These are phyloP conservation scores for Lithophane semibrunnea DNA, from an alignment of 2,888 invertebrate genomes.

Conservation along the genomic window DNA sequence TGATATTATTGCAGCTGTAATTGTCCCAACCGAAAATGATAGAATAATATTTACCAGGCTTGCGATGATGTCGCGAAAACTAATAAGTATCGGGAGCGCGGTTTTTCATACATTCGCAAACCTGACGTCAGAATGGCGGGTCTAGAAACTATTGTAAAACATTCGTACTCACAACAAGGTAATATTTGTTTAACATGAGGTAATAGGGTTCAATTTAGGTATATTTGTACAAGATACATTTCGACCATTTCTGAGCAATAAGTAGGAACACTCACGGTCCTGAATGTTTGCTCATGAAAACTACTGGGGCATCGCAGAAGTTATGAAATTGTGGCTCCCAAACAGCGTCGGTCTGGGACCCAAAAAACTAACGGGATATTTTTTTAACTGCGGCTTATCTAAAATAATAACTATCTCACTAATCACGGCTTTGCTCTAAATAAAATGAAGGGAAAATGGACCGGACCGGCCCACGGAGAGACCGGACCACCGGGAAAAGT, in stretches of 20 bases:
- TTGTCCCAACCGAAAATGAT: not conserved
- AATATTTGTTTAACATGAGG: not conserved
- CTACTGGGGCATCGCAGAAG: not conserved
- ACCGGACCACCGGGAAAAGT: too few relatives aligned
- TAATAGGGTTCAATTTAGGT: not conserved
- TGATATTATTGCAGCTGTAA: constrained; percentile 8
- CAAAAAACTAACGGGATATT: too few relatives aligned
- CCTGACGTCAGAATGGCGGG: not conserved
- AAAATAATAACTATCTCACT: too few relatives aligned
- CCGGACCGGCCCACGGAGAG: too few relatives aligned
- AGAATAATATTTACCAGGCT: not conserved
- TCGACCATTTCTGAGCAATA: not conserved
- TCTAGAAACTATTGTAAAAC: not conserved
- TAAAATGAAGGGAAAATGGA: too few relatives aligned
- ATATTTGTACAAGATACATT: not conserved
- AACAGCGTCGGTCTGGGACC: too few relatives aligned
- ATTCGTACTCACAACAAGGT: not conserved
- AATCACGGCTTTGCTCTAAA: too few relatives aligned
- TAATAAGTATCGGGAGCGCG: too few relatives aligned
- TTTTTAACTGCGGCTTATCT: too few relatives aligned
- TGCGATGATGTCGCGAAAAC: not conserved
- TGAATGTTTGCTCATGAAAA: not conserved
- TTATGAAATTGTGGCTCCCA: not conserved
- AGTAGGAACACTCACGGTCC: not conserved
- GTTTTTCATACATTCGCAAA: not conserved